These are phyloP conservation scores for Festucalex cinctus DNA, from an alignment of 2,113 vertebrate genomes.

Conservation along the genomic window DNA sequence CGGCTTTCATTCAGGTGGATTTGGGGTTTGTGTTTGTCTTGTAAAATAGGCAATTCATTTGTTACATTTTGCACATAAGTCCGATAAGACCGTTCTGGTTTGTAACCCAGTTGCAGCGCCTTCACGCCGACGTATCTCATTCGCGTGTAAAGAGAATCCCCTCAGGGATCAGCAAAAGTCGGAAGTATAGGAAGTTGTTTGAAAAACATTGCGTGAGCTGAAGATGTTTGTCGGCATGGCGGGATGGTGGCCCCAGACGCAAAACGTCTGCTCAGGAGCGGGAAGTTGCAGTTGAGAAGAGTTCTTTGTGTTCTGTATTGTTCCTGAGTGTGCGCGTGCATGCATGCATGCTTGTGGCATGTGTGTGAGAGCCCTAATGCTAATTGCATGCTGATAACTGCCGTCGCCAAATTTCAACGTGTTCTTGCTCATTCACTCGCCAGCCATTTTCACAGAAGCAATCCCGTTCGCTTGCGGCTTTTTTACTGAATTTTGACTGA, in stretches of 20 bases:
- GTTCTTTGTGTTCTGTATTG: slow-evolving; percentile 51
- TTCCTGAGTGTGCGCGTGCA: slow-evolving; percentile 21
- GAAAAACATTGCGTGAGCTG: slow-evolving; percentile 8
- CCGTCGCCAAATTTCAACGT: slow-evolving; percentile 26
- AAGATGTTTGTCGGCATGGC: slow-evolving; percentile 18
- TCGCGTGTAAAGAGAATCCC: background rate
- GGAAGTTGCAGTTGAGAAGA: slow-evolving; percentile 60
- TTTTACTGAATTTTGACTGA: too few species aligned
- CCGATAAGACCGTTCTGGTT: background rate
- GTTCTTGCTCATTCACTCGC: too few species aligned
- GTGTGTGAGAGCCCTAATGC: slow-evolving; percentile 22
- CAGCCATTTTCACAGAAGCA: too few species aligned
- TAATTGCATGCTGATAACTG: slow-evolving; percentile 61
- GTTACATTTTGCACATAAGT: background rate
- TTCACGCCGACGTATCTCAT: background rate
- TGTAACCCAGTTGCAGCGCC: background rate
- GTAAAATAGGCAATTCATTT: background rate
- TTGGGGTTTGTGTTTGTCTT: background rate
- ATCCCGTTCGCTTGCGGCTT: too few species aligned
- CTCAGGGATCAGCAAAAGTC: background rate
- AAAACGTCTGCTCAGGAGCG: slow-evolving; percentile 57
- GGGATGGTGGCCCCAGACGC: slow-evolving; percentile 45
- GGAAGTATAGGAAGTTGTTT: background rate
- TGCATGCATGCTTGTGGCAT: background rate
- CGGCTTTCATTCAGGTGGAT: background rate